Evolutionary conservation across 2,797 vertebrate species (phyloP).

Genomic region (Spea hammondii): DNA sequence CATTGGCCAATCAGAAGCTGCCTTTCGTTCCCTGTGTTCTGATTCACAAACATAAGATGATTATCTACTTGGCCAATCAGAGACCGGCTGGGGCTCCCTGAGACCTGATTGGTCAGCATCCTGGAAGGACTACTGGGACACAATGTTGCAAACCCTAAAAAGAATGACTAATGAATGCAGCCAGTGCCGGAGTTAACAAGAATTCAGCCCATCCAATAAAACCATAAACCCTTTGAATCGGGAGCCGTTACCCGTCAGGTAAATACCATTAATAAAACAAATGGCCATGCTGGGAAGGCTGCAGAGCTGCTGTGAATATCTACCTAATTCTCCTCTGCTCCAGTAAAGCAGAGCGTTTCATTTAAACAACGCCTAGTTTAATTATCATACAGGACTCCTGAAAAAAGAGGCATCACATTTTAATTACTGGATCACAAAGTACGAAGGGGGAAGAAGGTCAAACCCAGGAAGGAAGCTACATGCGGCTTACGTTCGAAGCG

Average conservation of each 20-base stretch:
- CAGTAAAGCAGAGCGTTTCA: conserved; percentile 59
- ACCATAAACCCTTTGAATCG: conserved; percentile 46
- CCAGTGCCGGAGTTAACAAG: conserved; percentile 32
- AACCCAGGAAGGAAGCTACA: conserved; percentile 33
- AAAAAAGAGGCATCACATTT: conserved; percentile 53
- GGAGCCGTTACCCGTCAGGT: conserved; percentile 50
- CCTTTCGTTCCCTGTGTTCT: too few species aligned
- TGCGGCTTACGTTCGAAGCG: conserved; percentile 43
- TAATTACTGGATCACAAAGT: conserved; percentile 42
- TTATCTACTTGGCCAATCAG: too few species aligned
- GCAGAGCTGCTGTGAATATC: conserved; percentile 38
- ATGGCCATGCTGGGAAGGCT: conserved; percentile 55
- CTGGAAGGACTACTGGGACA: too few species aligned
- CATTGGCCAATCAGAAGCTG: too few species aligned
- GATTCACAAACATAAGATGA: too few species aligned
- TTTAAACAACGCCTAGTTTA: conserved; percentile 59
- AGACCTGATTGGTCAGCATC: too few species aligned
- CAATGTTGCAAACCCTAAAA: neutral
- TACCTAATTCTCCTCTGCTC: conserved; percentile 57
- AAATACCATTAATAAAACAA: conserved; percentile 60
- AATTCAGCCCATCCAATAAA: conserved; percentile 51
- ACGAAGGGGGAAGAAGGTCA: conserved; percentile 13
- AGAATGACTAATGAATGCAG: conserved; percentile 18
- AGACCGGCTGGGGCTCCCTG: too few species aligned
- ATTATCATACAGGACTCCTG: conserved; percentile 56